A percentile compares a stretch with the other conserved stretches of the same genome.
These are phyloP conservation scores for Drosophila bifasciata DNA, from an alignment of 1,140 invertebrate genomes.

Conservation along the genomic window DNA sequence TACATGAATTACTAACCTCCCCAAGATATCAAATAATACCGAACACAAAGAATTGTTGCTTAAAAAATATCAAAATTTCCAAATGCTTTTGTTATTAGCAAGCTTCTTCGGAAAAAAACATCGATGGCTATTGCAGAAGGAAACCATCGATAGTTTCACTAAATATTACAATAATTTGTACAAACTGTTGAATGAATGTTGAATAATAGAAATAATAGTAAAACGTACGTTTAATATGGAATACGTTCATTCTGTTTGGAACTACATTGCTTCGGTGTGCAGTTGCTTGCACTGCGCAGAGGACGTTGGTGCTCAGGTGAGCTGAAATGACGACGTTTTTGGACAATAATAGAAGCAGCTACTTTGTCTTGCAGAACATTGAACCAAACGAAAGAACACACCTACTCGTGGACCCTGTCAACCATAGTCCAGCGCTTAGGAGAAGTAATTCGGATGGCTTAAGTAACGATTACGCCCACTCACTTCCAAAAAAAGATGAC, in stretches of 20 bases:
- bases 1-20: too few relatives aligned
- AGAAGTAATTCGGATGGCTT: conserved; percentile 88
- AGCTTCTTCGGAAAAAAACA: too few relatives aligned
- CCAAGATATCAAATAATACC: too few relatives aligned
- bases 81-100: too few relatives aligned
- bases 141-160: too few relatives aligned
- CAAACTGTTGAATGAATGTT: conserved; percentile 10
- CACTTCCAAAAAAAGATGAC: conserved; percentile 92
- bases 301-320: conserved; percentile 85
- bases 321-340: neutral
- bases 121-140: too few relatives aligned
- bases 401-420: conserved; percentile 88
- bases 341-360: neutral
- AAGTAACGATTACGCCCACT: conserved; percentile 86
- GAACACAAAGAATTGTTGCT: too few relatives aligned
- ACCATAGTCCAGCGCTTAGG: conserved; percentile 87
- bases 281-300: conserved; percentile 84
- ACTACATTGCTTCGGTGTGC: conserved; percentile 72
- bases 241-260: conserved; percentile 71
- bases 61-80: too few relatives aligned
- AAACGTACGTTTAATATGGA: conserved; percentile 60
- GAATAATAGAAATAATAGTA: conserved; percentile 16
- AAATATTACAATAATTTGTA: conserved; percentile 12
- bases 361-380: conserved; percentile 47
- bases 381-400: conserved; percentile 89